phyloP scores from a whole-genome alignment of 1,140 invertebrate species.

The Chlorops oryzae region DNA sequence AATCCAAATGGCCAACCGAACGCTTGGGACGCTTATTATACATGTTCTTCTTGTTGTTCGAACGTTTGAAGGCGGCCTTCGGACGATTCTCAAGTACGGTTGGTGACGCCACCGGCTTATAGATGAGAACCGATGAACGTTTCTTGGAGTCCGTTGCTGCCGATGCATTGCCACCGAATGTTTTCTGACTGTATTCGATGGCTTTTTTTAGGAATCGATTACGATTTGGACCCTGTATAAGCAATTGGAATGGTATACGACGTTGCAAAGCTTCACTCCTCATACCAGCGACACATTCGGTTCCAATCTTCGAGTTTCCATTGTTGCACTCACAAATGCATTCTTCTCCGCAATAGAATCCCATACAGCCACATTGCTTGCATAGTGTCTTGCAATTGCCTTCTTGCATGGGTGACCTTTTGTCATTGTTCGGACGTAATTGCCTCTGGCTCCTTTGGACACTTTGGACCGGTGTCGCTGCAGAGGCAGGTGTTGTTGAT shows the following conservation, averaged over 20 bases:
- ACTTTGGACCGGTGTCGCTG: background rate
- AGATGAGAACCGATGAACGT: conserved; percentile 36
- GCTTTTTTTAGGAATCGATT: conserved; percentile 42
- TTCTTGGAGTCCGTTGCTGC: conserved; percentile 11
- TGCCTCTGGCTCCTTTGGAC: background rate
- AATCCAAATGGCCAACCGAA: conserved; percentile 32
- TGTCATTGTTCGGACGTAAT: conserved; percentile 29
- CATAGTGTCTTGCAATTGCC: conserved; percentile 40
- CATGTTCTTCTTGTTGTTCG: conserved; percentile 17
- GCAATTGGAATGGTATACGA: conserved; percentile 33
- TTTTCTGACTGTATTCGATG: conserved; percentile 31
- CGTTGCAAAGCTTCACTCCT: conserved; percentile 30
- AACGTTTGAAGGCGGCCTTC: background rate
- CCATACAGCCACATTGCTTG: conserved; percentile 39
- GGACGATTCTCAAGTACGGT: conserved; percentile 16
- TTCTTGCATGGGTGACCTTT: no score
- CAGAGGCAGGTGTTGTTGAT: background rate
- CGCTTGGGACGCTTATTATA: conserved; percentile 20
- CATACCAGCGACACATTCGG: conserved; percentile 38
- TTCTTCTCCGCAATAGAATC: conserved; percentile 46
- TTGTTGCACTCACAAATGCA: conserved; percentile 46
- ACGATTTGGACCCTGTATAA: conserved; percentile 40
- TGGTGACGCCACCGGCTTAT: conserved; percentile 20
- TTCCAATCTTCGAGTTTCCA: conserved; percentile 35
- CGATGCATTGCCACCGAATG: conserved; percentile 3